Evolutionary conservation across 2,113 vertebrate species (phyloP).

Genomic region (Castor canadensis): DNA sequence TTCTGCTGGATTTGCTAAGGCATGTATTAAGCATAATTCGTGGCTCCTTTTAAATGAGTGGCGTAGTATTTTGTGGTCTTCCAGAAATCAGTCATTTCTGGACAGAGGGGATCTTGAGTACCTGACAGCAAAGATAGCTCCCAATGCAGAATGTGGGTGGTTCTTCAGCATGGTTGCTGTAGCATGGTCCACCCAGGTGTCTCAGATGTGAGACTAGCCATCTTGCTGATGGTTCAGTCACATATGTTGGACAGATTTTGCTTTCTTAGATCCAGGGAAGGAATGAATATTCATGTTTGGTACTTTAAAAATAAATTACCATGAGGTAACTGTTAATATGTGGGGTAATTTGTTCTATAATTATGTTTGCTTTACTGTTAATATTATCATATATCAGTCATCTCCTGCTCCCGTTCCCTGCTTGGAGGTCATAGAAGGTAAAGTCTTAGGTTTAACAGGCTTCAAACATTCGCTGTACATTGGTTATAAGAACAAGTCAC

Average conservation of each 20-base stretch:
- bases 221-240: background rate
- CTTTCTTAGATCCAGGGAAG: background rate
- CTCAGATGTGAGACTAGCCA: background rate
- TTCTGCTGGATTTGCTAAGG: conserved; percentile 46
- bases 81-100: conserved; percentile 5
- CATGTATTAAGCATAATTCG: conserved; percentile 1
- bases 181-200: background rate
- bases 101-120: background rate
- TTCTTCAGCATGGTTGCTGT: background rate
- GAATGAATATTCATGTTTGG: background rate
- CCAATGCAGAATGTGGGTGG: background rate
- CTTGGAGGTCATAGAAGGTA: conserved; percentile 22
- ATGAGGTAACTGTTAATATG: background rate
- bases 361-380: background rate
- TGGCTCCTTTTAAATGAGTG: background rate
- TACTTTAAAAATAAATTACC: conserved; percentile 47
- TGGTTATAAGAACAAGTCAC: background rate
- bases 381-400: background rate
- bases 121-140: background rate
- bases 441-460: background rate
- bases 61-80: background rate
- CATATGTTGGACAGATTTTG: conserved; percentile 9
- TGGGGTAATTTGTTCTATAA: conserved; percentile 24
- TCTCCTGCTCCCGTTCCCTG: background rate
- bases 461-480: background rate